phyloP scores from a whole-genome alignment of 1,140 invertebrate genomes.

The Hypothenemus hampei region DNA sequence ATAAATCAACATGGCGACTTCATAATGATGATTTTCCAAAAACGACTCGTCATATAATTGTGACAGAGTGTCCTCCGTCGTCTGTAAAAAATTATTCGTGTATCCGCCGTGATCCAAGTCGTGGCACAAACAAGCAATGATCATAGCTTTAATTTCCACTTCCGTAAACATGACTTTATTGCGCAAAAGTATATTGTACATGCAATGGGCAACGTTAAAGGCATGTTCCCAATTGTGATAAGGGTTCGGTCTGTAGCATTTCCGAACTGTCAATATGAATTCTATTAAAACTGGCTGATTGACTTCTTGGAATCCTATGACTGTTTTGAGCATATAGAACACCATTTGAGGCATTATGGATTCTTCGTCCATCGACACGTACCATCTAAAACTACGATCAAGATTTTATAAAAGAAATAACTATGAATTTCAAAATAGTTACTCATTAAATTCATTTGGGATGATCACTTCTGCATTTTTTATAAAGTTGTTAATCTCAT shows the following conservation, averaged over 20 bases:
- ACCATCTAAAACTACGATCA: constrained; percentile 52
- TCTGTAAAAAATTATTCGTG: constrained; percentile 54
- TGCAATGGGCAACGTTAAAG: constrained; percentile 54
- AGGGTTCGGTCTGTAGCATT: constrained; percentile 50
- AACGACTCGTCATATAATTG: constrained; percentile 51
- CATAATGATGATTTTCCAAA: constrained; percentile 55
- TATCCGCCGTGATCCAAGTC: constrained; percentile 55
- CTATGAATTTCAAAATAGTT: no score
- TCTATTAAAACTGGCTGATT: constrained; percentile 40
- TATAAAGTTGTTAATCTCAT: constrained; percentile 27
- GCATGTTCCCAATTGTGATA: constrained; percentile 58
- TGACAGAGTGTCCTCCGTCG: constrained; percentile 48
- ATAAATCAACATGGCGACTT: constrained; percentile 50
- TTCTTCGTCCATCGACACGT: constrained; percentile 47
- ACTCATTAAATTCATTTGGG: constrained; percentile 29
- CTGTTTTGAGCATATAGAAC: constrained; percentile 49
- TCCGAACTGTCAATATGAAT: constrained; percentile 49
- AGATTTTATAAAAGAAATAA: no score
- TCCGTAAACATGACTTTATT: constrained; percentile 48
- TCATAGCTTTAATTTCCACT: constrained; percentile 49
- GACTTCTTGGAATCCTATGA: constrained; percentile 44
- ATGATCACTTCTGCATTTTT: constrained; percentile 21
- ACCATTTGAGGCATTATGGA: constrained; percentile 48
- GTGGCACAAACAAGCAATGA: constrained; percentile 53
- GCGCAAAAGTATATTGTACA: constrained; percentile 51